Evolutionary conservation across 1,140 invertebrate species (phyloP).

Genomic region (Zaprionus gabonicus): DNA sequence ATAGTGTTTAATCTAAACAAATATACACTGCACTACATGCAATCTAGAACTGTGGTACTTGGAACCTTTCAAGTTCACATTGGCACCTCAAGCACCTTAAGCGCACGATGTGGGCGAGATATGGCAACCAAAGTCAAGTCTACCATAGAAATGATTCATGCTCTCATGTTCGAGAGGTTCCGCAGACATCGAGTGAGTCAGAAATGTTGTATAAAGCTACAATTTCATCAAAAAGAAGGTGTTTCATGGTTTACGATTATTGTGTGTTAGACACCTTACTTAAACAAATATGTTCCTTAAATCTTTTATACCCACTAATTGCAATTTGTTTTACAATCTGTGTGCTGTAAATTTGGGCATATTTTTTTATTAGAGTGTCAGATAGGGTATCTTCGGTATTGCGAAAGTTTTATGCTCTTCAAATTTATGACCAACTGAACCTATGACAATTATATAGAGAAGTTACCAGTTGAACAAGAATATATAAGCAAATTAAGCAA

Average conservation of each 20-base stretch:
- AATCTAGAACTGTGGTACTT: background rate
- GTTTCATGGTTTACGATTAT: background rate
- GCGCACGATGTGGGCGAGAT: background rate
- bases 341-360: too few relatives aligned
- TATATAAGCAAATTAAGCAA: too few relatives aligned
- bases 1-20: constrained; percentile 1
- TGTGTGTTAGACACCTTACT: background rate
- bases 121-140: constrained; percentile 13
- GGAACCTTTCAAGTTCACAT: background rate
- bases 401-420: too few relatives aligned
- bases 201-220: background rate
- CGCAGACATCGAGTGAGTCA: constrained; percentile 15
- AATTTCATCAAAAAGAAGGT: background rate
- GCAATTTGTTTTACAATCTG: too few relatives aligned
- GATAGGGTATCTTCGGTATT: too few relatives aligned
- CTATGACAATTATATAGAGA: too few relatives aligned
- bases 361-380: too few relatives aligned
- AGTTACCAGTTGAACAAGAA: too few relatives aligned
- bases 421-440: too few relatives aligned
- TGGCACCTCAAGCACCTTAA: background rate
- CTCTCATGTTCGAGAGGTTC: background rate
- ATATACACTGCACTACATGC: background rate
- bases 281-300: background rate
- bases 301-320: too few relatives aligned
- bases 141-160: constrained; percentile 30